Base-by-base conservation (phyloP, 2,113 vertebrate species). In the Dasyprocta punctata region DNA sequence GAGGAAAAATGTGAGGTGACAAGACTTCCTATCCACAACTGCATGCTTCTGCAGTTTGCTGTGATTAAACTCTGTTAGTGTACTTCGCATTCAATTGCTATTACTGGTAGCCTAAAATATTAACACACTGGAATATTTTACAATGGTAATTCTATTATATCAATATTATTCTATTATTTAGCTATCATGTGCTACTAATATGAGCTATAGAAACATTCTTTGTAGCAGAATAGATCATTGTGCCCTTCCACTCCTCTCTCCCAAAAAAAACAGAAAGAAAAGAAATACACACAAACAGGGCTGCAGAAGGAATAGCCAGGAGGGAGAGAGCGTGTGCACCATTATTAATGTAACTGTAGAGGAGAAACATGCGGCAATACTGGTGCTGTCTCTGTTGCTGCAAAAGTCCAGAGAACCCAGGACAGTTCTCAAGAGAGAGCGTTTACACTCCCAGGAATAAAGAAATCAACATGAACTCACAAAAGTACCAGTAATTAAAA, bases 301-400 rank as follows among this genome's bases (percentile, higher is more conserved):
- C 30, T 65, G 2, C 38, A 14, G 2, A 1, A 73, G 14, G 33
- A 63, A 65, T 8, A 73, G 82, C 9, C 16, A 87, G 36, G 14
- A 24, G 14, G 11, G 61, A 60, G 13, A 75, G 17, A 85, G 7
- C 28, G 0, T 24, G 38, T 38, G 84, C 1, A 3, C 10, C n/a
- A 54, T 75, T 90, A 56, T 26, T 30, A 49, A 0, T 56, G 26
- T 10, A 92, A 36, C 44, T 38, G 60, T 24, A 75, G 33, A 20
- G 17, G 5, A 88, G 28, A n/a, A 41, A 38, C 89, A 30, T 26
- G 77, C 24, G 84, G 7, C 33, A 38, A 2, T 13, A 2, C 3
- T 54, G 16, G 41, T 24, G 4, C 4, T 11, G 0, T 8, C 22
- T 5, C 4, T 61, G 26, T 20, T 80, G 30, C 75, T 7, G 0